Evolutionary conservation across 2,797 vertebrate genomes (phyloP), one percentile per base, ranked within the genome.

Genomic region (Acropternis orthonyx): DNA sequence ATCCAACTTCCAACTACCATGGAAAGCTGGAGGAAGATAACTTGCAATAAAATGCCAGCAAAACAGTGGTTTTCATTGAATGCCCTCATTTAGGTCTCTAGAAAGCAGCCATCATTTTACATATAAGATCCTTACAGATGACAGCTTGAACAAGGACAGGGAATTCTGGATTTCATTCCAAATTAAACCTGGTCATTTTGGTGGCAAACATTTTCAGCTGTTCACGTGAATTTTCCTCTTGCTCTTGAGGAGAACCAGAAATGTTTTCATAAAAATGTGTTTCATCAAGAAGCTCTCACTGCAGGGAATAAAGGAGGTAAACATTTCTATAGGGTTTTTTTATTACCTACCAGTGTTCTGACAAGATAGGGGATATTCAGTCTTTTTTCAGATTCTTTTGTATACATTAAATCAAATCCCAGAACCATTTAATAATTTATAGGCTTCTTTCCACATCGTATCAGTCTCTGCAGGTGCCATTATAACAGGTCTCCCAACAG

Each of bases 291-390:
- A 52, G 36, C 7, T 44, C 20, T 88, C 63, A 24, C 37, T 54
- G 26, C n/a, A 74, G 46, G 22, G 32, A 73, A 84, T 77, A 79
- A 88, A 88, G 44, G 20, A 51, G 32, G 8, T 14, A 74, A 93
- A 77, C 23, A 37, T 65, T 83, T 91, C 62, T 58, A 39, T 36
- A 56, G 21, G 36, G 10, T 7, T 88, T 89, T 43, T 95, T 95
- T 85, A 90, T 73, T 88, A 51, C 36, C 28, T 32, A 72, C 23
- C 32, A 34, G 39, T 52, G 34, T 72, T 63, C 84, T 85, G 71
- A 41, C 26, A 65, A 92, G 92, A 89, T 20, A 71, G 52, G 55
- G 28, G 41, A 41, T 65, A 74, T 49, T 78, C 39, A 54, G 41
- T 12, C 7, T 65, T 65, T 87, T 73, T 75, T 48, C 56, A 65